Evolutionary conservation across 2,113 vertebrate genomes (phyloP), one percentile per base, ranked within the genome.

Genomic region (Caloenas nicobarica): DNA sequence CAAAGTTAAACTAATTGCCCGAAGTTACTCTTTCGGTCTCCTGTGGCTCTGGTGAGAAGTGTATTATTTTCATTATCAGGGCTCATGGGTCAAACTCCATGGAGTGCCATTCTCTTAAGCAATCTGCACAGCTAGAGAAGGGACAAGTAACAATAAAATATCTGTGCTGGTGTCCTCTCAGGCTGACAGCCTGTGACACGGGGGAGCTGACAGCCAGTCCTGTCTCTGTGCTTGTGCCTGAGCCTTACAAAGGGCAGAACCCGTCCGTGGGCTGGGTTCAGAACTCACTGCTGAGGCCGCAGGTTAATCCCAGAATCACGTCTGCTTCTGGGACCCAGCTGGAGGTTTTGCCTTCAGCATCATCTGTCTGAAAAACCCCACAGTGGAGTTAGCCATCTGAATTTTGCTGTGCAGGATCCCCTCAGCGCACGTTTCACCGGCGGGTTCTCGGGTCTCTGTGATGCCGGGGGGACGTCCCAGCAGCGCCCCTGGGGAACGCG

Each of bases 51-150:
- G 87, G 79, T 76, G 81, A 91, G 94, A 68, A 69, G 84, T 38
- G 81, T 29, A 78, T 82, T 86, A 89, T 85, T 96, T 88, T 89
- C 94, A 89, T 91, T 96, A 93, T 97, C 97, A 85, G 70, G 88
- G 92, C 93, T 93, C 64, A 19, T 5, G 71, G 96, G 97, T 96
- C 97, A 97, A 97, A 97, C 93, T 97, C 97, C 97, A 97, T 88
- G 9, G 91, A 84, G 87, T 88, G 87, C 87, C 86, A 76, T 89
- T 80, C 93, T 80, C 92, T 93, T 89, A 93, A 81, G 95, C 92
- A 95, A 97, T 96, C 92, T 76, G 88, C 29, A 5, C 61, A 44
- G 77, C 91, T 16, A 24, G 24, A 54, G 88, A 56, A 74, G 89
- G 66, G 48, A 61, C 46, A n/a, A 65, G 80, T 42, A 48, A 95